Percentiles rank a stretch among this genome's conserved stretches.
Conservation (phyloP, 2,888 invertebrate genomes). For the Cryptocephalus primarius region DNA sequence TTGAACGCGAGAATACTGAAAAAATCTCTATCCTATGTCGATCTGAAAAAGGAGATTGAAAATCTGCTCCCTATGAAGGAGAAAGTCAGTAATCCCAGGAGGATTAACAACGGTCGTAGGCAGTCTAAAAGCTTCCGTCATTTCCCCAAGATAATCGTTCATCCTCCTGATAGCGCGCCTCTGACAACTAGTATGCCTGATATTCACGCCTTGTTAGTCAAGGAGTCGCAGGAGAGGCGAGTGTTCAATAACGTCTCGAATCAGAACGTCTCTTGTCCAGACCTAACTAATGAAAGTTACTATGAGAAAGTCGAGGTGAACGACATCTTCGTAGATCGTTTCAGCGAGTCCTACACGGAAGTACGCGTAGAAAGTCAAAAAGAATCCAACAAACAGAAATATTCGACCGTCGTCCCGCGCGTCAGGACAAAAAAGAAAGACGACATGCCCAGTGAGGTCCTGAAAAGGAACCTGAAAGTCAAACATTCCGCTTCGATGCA, state of each 20-base stretch:
- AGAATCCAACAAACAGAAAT: slow-evolving; percentile 5
- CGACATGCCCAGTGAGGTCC: slow-evolving; percentile 24
- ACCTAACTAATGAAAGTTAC: slow-evolving; percentile 20
- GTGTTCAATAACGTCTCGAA: slow-evolving; percentile 22
- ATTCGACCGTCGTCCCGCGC: neutral
- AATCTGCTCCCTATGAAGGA: slow-evolving; percentile 27
- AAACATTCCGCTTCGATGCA: slow-evolving; percentile 37
- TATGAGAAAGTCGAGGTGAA: slow-evolving; percentile 8
- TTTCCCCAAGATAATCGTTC: slow-evolving; percentile 28
- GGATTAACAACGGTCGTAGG: slow-evolving; percentile 16
- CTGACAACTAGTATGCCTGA: slow-evolving; percentile 33
- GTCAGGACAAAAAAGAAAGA: slow-evolving; percentile 14
- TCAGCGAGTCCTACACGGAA: slow-evolving; percentile 6
- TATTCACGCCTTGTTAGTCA: slow-evolving; percentile 18
- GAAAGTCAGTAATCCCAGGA: slow-evolving; percentile 16
- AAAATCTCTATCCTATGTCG: slow-evolving; percentile 31
- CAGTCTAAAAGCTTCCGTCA: slow-evolving; percentile 29
- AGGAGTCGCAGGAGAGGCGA: slow-evolving; percentile 4
- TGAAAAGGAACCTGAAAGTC: slow-evolving; percentile 27
- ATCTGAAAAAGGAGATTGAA: slow-evolving; percentile 32
- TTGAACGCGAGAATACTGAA: slow-evolving; percentile 12
- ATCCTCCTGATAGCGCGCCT: slow-evolving; percentile 24
- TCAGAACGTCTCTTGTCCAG: slow-evolving; percentile 28
- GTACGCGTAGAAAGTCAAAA: neutral
- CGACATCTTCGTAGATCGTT: slow-evolving; percentile 8